Conservation (phyloP, 2,797 vertebrate genomes). For the Benthosema pterotum region DNA sequence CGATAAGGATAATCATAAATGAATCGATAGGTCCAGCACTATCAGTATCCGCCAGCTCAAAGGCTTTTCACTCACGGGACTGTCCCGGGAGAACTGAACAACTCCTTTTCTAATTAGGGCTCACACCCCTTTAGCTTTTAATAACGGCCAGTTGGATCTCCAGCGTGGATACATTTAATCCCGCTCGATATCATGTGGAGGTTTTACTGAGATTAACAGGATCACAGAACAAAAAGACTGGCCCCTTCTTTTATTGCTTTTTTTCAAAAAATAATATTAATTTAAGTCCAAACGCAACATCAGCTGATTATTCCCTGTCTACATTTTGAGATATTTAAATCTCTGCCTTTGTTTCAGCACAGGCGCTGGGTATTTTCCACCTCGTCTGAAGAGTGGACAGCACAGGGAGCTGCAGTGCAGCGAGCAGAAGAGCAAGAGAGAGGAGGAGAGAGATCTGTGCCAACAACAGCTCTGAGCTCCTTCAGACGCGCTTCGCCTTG, state of each 20-base stretch:
- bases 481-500: constrained; percentile 40
- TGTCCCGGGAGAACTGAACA: constrained; percentile 66
- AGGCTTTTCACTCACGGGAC: constrained; percentile 65
- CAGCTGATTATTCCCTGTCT: background rate
- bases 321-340: background rate
- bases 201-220: constrained; percentile 78
- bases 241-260: constrained; percentile 51
- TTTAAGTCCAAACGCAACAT: background rate
- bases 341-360: background rate
- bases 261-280: constrained; percentile 29
- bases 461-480: constrained; percentile 40
- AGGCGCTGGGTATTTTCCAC: constrained; percentile 10
- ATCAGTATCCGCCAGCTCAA: constrained; percentile 51
- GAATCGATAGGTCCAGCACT: too few relatives aligned
- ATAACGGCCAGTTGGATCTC: constrained; percentile 75
- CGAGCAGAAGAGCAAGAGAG: constrained; percentile 30
- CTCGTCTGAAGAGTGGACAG: constrained; percentile 38
- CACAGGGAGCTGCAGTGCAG: constrained; percentile 22
- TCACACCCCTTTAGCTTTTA: constrained; percentile 79
- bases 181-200: constrained; percentile 68
- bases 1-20: too few relatives aligned
- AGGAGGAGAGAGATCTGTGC: constrained; percentile 35
- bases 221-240: constrained; percentile 75
- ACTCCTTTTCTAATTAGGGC: constrained; percentile 76
- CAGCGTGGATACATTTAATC: constrained; percentile 73